Evolutionary conservation across 2,113 vertebrate genomes (phyloP).

Genomic region (Orthonyx spaldingii): DNA sequence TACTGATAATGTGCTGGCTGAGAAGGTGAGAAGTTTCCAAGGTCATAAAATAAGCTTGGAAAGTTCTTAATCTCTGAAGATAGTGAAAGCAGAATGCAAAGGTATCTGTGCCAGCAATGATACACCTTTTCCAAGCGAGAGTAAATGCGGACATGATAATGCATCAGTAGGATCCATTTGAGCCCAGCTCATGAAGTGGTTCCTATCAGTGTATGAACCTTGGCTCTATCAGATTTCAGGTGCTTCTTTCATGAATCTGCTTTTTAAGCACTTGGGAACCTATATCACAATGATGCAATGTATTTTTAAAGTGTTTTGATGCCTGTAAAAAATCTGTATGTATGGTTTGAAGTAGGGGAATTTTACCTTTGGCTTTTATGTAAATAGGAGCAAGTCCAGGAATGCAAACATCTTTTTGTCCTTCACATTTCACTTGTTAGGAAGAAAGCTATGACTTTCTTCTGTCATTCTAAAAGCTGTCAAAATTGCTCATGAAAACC

Average conservation of each 20-base stretch:
- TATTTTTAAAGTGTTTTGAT: slow-evolving; percentile 19
- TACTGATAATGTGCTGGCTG: not conserved
- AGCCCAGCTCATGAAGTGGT: not conserved
- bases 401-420: not conserved
- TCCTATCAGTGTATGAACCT: not conserved
- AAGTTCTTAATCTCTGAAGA: not conserved
- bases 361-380: slow-evolving; percentile 26
- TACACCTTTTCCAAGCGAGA: not conserved
- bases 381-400: not conserved
- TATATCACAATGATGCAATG: not conserved
- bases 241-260: not conserved
- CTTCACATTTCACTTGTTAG: not conserved
- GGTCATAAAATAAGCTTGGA: not conserved
- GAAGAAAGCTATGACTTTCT: not conserved
- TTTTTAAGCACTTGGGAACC: not conserved
- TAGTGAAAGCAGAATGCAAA: not conserved
- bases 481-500: not conserved
- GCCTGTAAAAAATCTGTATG: not conserved
- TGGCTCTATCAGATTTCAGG: not conserved
- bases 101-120: not conserved
- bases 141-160: not conserved
- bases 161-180: not conserved
- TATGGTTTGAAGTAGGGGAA: not conserved
- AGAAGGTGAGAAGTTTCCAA: not conserved
- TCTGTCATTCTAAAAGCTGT: not conserved